Conservation (phyloP, 2,888 invertebrate genomes). For the Aporophyla nigra region DNA sequence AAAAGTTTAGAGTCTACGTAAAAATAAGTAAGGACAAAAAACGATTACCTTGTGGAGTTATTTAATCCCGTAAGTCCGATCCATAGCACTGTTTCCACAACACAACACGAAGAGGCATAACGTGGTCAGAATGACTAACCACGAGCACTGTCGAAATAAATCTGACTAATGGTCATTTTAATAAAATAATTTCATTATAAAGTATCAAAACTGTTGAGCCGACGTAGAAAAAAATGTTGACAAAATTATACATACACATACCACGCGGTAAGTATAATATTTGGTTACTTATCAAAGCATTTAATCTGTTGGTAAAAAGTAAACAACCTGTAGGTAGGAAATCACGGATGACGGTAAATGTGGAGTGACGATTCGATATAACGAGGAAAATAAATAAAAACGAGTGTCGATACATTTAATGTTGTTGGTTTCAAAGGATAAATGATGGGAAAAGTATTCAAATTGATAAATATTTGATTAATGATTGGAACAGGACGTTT, state of each 20-base stretch:
- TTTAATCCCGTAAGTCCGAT: constrained; percentile 48
- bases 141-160: constrained; percentile 29
- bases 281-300: constrained; percentile 36
- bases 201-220: constrained; percentile 21
- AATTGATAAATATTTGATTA: constrained; percentile 39
- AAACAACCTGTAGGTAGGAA: constrained; percentile 42
- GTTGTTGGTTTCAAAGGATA: constrained; percentile 17
- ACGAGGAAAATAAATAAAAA: constrained; percentile 25
- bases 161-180: constrained; percentile 30
- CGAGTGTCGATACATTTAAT: neutral
- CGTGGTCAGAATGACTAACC: constrained; percentile 28
- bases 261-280: constrained; percentile 12
- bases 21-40: constrained; percentile 27
- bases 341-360: constrained; percentile 1
- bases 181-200: constrained; percentile 17
- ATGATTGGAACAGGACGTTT: constrained; percentile 14
- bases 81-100: constrained; percentile 51
- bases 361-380: constrained; percentile 26
- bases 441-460: constrained; percentile 26
- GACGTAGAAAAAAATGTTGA: neutral
- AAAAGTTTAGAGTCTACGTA: neutral
- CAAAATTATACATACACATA: constrained; percentile 6
- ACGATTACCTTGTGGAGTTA: constrained; percentile 44
- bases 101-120: constrained; percentile 48
- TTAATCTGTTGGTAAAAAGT: constrained; percentile 34